Evolutionary conservation across 2,797 vertebrate species (phyloP).

Genomic region (Manis crassicaudata): DNA sequence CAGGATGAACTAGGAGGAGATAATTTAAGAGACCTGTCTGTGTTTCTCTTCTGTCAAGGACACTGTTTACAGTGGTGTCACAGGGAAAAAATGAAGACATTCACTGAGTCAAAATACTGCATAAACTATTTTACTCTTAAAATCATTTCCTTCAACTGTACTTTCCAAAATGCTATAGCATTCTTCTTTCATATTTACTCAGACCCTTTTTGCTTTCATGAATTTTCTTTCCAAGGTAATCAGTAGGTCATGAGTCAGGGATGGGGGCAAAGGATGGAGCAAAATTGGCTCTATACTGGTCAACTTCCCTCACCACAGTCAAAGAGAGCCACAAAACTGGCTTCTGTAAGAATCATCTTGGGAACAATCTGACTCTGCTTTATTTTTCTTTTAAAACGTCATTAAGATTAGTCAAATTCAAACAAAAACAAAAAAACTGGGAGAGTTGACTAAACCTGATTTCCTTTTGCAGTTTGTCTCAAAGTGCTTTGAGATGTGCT

Average conservation of each 20-base stretch:
- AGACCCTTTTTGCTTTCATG: background rate
- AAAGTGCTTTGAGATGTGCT: background rate
- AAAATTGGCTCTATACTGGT: constrained; percentile 47
- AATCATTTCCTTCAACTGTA: constrained; percentile 42
- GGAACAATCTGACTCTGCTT: constrained; percentile 43
- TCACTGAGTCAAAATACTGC: background rate
- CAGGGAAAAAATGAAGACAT: background rate
- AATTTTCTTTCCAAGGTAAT: constrained; percentile 48
- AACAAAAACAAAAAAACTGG: constrained; percentile 12
- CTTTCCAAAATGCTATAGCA: background rate
- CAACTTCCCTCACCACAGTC: background rate
- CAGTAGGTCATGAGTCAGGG: background rate
- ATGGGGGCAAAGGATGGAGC: background rate
- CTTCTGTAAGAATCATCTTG: constrained; percentile 32
- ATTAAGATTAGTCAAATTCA: constrained; percentile 46
- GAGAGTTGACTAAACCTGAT: background rate
- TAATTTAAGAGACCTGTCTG: constrained; percentile 21
- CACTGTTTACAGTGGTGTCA: constrained; percentile 1
- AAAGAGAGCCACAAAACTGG: background rate
- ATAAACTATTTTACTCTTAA: constrained; percentile 19
- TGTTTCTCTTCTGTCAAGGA: constrained; percentile 47
- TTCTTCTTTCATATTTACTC: background rate
- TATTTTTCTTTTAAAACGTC: background rate
- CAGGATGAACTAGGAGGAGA: constrained; percentile 21
- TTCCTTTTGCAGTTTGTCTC: constrained; percentile 11